These are phyloP conservation scores for Amblyjoppa fuscipennis DNA, from an alignment of 2,888 invertebrate genomes.

Conservation along the genomic window DNA sequence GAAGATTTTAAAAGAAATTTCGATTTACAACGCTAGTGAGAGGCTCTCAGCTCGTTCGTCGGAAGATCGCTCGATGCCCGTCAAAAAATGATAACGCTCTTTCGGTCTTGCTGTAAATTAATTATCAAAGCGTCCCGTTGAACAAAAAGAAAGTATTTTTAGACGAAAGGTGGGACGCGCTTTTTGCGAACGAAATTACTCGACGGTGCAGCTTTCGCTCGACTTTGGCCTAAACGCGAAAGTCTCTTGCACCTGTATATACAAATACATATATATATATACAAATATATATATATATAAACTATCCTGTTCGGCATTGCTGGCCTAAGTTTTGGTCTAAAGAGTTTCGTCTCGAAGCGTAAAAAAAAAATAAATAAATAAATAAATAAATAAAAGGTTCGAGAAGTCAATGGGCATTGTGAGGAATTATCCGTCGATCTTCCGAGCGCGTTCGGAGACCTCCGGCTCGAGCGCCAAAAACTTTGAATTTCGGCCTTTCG, in stretches of 20 bases:
- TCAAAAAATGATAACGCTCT: slow-evolving; percentile 48
- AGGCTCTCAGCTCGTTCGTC: slow-evolving; percentile 4
- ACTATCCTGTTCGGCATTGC: slow-evolving; percentile 68
- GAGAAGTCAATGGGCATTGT: slow-evolving; percentile 56
- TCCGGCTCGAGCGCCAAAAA: slow-evolving; percentile 59
- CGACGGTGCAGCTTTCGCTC: slow-evolving; percentile 71
- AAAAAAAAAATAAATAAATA: slow-evolving; percentile 26
- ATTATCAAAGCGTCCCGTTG: slow-evolving; percentile 40
- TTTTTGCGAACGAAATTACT: slow-evolving; percentile 70
- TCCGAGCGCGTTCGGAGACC: slow-evolving; percentile 68
- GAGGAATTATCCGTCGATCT: slow-evolving; percentile 67
- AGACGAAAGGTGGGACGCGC: slow-evolving; percentile 36
- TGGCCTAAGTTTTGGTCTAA: slow-evolving; percentile 74
- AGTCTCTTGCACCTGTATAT: slow-evolving; percentile 60
- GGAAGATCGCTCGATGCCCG: slow-evolving; percentile 44
- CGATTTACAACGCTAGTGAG: slow-evolving; percentile 11
- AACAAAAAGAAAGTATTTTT: slow-evolving; percentile 68
- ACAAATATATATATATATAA: slow-evolving; percentile 61
- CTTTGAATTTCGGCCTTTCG: slow-evolving; percentile 34
- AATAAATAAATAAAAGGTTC: slow-evolving; percentile 58
- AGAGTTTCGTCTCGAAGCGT: slow-evolving; percentile 70
- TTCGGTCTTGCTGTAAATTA: slow-evolving; percentile 60
- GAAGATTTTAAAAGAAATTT: slow-evolving; percentile 18
- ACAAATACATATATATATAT: slow-evolving; percentile 39
- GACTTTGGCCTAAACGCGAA: slow-evolving; percentile 75